Conservation (phyloP, 1,140 invertebrate genomes). For the Episyrphus balteatus region DNA sequence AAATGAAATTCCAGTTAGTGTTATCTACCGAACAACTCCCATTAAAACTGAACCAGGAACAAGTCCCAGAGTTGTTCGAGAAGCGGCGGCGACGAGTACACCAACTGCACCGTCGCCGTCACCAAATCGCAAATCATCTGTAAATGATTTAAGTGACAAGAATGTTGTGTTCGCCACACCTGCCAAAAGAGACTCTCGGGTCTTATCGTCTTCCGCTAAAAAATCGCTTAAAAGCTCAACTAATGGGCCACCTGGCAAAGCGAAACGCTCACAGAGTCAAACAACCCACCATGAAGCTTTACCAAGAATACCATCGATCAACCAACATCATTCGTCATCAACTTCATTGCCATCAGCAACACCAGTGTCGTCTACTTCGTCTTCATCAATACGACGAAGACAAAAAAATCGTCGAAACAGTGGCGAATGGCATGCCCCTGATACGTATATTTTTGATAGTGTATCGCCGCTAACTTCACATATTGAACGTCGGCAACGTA, state of each 20-base stretch:
- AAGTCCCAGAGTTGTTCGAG: neutral
- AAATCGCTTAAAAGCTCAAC: neutral
- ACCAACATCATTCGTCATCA: constrained; percentile 1
- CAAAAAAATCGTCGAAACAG: constrained; percentile 9
- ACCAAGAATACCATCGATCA: constrained; percentile 37
- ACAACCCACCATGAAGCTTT: constrained; percentile 34
- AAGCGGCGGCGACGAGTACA: constrained; percentile 1
- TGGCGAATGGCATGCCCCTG: constrained; percentile 37
- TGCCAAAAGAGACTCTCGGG: neutral
- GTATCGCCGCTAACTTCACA: neutral
- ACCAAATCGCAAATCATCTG: constrained; percentile 3
- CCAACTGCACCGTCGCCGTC: constrained; percentile 17
- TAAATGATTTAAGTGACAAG: neutral
- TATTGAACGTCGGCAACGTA: neutral
- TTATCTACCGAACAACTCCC: constrained; percentile 27
- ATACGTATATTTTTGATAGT: constrained; percentile 33
- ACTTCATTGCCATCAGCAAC: neutral
- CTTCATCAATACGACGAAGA: constrained; percentile 10
- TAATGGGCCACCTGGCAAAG: neutral
- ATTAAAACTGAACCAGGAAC: constrained; percentile 2
- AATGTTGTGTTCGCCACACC: neutral
- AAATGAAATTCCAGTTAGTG: constrained; percentile 34
- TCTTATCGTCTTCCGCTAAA: neutral
- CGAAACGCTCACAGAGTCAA: constrained; percentile 4
- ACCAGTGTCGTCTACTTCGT: neutral